A percentile compares a stretch with the other conserved stretches of the same genome.
Conservation (phyloP, 2,113 vertebrate species). For the Galbula dea region DNA sequence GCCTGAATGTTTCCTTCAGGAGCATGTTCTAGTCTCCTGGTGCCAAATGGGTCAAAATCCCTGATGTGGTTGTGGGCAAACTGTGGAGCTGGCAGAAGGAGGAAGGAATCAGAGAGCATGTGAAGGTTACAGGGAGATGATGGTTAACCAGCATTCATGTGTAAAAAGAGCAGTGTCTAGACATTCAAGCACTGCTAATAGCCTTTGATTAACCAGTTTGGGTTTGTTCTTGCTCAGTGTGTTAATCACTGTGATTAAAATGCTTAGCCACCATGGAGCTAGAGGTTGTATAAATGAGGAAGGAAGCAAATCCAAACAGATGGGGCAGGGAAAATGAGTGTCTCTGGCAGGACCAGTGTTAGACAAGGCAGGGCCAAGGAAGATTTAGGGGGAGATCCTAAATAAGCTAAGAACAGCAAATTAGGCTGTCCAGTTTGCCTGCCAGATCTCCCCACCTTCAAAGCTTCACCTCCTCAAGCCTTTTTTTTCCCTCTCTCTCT, state of each 20-base stretch:
- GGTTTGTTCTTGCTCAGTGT: conserved; percentile 63
- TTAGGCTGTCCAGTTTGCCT: not conserved
- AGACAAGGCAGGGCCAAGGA: conserved; percentile 32
- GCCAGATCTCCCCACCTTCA: not conserved
- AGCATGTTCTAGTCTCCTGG: not conserved
- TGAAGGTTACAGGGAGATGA: conserved; percentile 21
- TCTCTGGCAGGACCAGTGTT: conserved; percentile 8
- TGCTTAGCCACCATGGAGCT: conserved; percentile 60
- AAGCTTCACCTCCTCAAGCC: not conserved
- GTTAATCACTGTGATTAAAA: conserved; percentile 72
- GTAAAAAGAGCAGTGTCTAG: conserved; percentile 30
- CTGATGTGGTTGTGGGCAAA: conserved; percentile 6
- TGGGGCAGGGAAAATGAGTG: conserved; percentile 55
- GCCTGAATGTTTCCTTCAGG: not conserved
- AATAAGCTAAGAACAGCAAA: conserved; percentile 4
- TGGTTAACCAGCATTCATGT: conserved; percentile 57
- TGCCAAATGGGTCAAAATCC: conserved; percentile 50
- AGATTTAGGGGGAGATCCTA: conserved; percentile 29
- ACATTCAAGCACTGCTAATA: conserved; percentile 51
- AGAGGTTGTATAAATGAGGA: conserved; percentile 49
- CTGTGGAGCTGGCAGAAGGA: conserved; percentile 1
- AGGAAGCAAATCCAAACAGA: conserved; percentile 66
- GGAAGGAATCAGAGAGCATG: not conserved
- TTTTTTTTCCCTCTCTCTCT: not conserved
- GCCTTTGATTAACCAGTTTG: conserved; percentile 67